phyloP scores from a whole-genome alignment of 1,140 invertebrate species.

The Zaprionus capensis region DNA sequence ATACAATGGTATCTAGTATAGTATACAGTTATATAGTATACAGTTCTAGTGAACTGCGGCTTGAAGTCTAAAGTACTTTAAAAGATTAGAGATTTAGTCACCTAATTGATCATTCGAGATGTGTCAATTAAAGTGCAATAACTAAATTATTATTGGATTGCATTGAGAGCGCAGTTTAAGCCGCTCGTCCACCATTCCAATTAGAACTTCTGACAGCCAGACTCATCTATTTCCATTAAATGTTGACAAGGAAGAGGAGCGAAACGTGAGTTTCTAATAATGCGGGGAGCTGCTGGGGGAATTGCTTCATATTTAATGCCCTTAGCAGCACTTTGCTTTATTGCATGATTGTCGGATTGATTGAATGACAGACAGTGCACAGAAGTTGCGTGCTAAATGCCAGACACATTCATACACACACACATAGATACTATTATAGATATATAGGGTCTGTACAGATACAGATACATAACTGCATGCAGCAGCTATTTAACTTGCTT shows the following conservation, averaged over 20 bases:
- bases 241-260: slow-evolving; percentile 34
- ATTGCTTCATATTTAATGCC: slow-evolving; percentile 45
- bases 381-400: slow-evolving; percentile 75
- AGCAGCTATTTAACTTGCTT: slow-evolving; percentile 65
- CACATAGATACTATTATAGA: slow-evolving; percentile 12
- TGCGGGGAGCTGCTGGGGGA: slow-evolving; percentile 13
- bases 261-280: slow-evolving; percentile 15
- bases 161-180: background rate
- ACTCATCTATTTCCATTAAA: slow-evolving; percentile 54
- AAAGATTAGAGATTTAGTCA: background rate
- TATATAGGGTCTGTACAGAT: slow-evolving; percentile 28
- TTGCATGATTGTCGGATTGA: slow-evolving; percentile 74
- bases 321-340: slow-evolving; percentile 34
- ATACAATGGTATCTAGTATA: background rate
- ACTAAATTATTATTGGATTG: slow-evolving; percentile 11
- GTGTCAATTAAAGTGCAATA: slow-evolving; percentile 36
- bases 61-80: background rate
- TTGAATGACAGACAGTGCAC: slow-evolving; percentile 67
- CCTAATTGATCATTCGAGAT: background rate
- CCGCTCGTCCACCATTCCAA: slow-evolving; percentile 28
- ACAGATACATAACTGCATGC: slow-evolving; percentile 28
- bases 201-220: slow-evolving; percentile 58
- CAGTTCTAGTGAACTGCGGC: background rate
- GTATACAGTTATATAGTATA: too few species aligned
- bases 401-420: slow-evolving; percentile 39